Percentiles rank a stretch among this genome's conserved stretches.
phyloP scores from a whole-genome alignment of 2,888 invertebrate genomes.

The Bombylius discolor region DNA sequence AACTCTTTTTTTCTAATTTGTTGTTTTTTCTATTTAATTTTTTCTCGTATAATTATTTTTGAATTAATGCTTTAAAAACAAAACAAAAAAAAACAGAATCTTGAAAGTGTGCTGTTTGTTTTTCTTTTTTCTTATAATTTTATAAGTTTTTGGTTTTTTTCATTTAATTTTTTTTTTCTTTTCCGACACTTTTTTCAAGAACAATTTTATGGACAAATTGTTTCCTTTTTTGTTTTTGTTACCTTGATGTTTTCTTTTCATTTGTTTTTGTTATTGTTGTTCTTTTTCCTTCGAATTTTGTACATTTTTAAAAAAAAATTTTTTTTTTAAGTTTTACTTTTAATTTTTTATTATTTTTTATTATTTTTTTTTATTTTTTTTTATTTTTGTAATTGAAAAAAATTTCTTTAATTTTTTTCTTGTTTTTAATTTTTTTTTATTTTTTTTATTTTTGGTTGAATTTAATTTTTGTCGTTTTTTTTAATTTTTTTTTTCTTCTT shows the following conservation, averaged over 20 bases:
- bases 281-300: background rate
- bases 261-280: slow-evolving; percentile 2
- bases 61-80: background rate
- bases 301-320: background rate
- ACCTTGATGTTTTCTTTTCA: too few relatives aligned
- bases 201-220: too few relatives aligned
- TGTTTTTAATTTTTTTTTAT: slow-evolving; percentile 10
- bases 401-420: background rate
- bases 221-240: too few relatives aligned
- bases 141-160: too few relatives aligned
- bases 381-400: background rate
- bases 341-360: background rate
- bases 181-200: too few relatives aligned
- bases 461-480: slow-evolving; percentile 12
- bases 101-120: background rate
- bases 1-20: too few relatives aligned
- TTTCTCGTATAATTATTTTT: background rate
- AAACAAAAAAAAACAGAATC: background rate
- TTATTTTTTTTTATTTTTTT: slow-evolving; percentile 6
- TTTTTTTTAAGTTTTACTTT: slow-evolving; percentile 5
- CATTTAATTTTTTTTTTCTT: too few relatives aligned
- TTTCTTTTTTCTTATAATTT: background rate
- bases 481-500: slow-evolving; percentile 18
- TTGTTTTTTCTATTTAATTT: too few relatives aligned
- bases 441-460: slow-evolving; percentile 7